A percentile compares a stretch with the other conserved stretches of the same genome.
phyloP scores from a whole-genome alignment of 1,140 invertebrate genomes.

The Bombus turneri region DNA sequence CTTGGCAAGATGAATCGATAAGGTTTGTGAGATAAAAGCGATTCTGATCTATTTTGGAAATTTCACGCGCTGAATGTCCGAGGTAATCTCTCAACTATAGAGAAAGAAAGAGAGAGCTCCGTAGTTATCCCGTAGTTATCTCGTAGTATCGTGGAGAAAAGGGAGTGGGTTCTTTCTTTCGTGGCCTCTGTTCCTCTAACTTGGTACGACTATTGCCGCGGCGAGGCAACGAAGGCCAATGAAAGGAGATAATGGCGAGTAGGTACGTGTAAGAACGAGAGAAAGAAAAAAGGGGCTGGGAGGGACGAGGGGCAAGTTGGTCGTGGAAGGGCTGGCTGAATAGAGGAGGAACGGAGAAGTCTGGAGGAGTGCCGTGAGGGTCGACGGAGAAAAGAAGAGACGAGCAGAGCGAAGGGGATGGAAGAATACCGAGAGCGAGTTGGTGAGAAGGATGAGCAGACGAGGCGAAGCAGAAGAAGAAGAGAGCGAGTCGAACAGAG shows the following conservation, averaged over 20 bases:
- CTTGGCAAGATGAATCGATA: not conserved
- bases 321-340: constrained; percentile 52
- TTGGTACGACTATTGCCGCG: constrained; percentile 52
- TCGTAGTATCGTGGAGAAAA: constrained; percentile 22
- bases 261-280: constrained; percentile 65
- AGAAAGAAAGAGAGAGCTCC: not conserved
- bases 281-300: constrained; percentile 57
- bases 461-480: constrained; percentile 21
- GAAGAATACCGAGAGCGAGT: constrained; percentile 47
- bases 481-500: not conserved
- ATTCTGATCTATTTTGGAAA: constrained; percentile 46
- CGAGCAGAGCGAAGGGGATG: not conserved
- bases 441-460: constrained; percentile 62
- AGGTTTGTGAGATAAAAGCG: not conserved
- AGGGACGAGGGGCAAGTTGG: constrained; percentile 16
- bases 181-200: not conserved
- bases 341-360: constrained; percentile 40
- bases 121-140: constrained; percentile 52
- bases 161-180: constrained; percentile 32
- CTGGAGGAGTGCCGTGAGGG: constrained; percentile 24
- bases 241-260: constrained; percentile 72
- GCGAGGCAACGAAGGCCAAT: constrained; percentile 73
- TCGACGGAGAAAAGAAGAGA: constrained; percentile 45
- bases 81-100: constrained; percentile 29
- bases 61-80: constrained; percentile 27